Evolutionary conservation across 2,888 invertebrate genomes (phyloP), one percentile per base, ranked within the genome.

Genomic region (Mythimna vitellina): DNA sequence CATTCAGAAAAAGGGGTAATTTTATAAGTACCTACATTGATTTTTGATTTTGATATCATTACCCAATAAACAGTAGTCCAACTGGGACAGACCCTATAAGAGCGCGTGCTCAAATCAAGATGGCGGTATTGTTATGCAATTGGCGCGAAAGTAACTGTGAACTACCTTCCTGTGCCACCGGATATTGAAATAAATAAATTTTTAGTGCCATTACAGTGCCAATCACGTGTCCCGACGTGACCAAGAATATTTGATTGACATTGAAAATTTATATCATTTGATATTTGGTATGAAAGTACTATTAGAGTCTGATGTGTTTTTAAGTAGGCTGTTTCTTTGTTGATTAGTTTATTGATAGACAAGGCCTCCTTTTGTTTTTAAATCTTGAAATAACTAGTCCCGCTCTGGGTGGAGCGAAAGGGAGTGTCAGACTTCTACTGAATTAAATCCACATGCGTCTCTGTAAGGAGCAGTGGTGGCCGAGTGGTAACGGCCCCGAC

Each of bases 61-160:
- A 29, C 64, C 76, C 22, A 84, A 65, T 64, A n/a, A 65, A 63
- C n/a, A 70, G 56, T 1, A 5, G 46, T 17, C 67, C 56, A 76
- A 20, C 0, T 20, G 49, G 82, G 61, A 80, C 60, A 9, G 14
- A 61, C 53, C 75, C 63, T 10, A 20, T 9, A 17, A 22, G n/a
- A 35, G 70, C 81, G 80, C 80, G 80, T 83, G 79, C 83, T 77
- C 78, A 78, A 76, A 78, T 73, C 84, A 81, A 87, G 78, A 86
- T 87, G 86, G 87, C 86, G 82, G 70, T 72, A 87, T 92, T 92
- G 88, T 91, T 89, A 92, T 92, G 91, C 92, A 91, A 90, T 85
- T 85, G 89, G 85, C 91, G 91, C 90, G 90, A 91, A 91, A 88
- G 87, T 92, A 92, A 92, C 92, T 91, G 92, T 92, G 82, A 83